Base-by-base conservation (phyloP, 2,113 vertebrate species). In the Rhadina sibilatrix region DNA sequence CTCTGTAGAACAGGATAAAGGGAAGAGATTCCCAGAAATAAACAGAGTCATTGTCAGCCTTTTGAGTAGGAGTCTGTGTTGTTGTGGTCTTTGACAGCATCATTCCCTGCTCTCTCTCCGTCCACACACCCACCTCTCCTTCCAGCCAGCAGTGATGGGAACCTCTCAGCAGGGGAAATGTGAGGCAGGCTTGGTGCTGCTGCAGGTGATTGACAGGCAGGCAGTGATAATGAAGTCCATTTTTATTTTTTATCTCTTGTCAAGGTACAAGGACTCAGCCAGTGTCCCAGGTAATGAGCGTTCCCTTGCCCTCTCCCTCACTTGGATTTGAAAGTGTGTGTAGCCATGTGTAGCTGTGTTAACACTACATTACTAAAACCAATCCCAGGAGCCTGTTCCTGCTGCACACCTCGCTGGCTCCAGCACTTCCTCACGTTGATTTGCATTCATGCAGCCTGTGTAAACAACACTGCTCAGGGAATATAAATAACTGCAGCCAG, bases 311-410 rank as follows among this genome's bases (percentile, higher is more conserved):
- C 78, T 94, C 88, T 81, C 78, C 83, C 75, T 90, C 27, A 17
- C 86, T 90, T 91, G 71, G 95, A 42, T 95, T 40, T 68, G 75
- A 89, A 94, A 97, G 95, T 97, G 98, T 97, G 94, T 92, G 98
- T 97, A 98, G 97, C 87, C 97, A 96, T 97, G 98, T 98, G 98
- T 96, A 82, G 96, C 97, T 91, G 96, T 97, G 98, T 98, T 98
- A 98, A 98, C 97, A 96, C 94, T 83, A 98, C 97, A 97, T 83
- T 97, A 97, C 97, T 93, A 97, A 98, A 98, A 97, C 96, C 98
- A 97, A 97, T 98, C 97, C 97, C 77, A 4, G 91, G 82, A 91
- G 97, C 94, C 97, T 95, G 95, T 92, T 91, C 76, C 56, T 40
- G 94, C 94, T 94, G 94, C 98, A 98, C 97, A 98, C 97, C 96